phyloP scores from a whole-genome alignment of 2,113 vertebrate species.

The Tenebrosternarchus preto region DNA sequence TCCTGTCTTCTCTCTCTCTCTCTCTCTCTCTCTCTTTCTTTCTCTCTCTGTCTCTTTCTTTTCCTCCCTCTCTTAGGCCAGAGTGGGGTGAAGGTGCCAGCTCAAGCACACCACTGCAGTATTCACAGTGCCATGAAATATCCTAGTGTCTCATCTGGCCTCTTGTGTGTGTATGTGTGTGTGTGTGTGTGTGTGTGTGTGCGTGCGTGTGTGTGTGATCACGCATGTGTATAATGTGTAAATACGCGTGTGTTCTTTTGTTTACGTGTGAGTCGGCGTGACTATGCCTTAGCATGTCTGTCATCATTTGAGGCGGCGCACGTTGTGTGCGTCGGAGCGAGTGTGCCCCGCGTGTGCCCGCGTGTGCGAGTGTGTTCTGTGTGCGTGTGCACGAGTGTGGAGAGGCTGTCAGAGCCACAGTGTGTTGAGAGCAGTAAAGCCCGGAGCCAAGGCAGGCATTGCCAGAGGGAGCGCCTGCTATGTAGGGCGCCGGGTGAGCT shows the following conservation, averaged over 20 bases:
- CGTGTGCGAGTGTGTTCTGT: slow-evolving; percentile 58
- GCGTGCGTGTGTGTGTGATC: slow-evolving; percentile 1
- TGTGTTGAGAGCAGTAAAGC: slow-evolving; percentile 66
- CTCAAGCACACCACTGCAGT: slow-evolving; percentile 41
- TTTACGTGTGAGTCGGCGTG: slow-evolving; percentile 11
- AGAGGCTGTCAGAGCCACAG: slow-evolving; percentile 70
- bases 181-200: slow-evolving; percentile 17
- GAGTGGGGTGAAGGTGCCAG: slow-evolving; percentile 43
- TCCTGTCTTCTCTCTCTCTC: slow-evolving; percentile 19
- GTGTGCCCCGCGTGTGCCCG: slow-evolving; percentile 45
- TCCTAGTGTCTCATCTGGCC: slow-evolving; percentile 34
- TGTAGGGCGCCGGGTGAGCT: slow-evolving; percentile 78
- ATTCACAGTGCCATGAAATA: slow-evolving; percentile 51
- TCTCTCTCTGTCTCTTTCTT: slow-evolving; percentile 32
- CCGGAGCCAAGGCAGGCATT: slow-evolving; percentile 73
- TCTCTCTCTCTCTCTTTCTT: slow-evolving; percentile 41
- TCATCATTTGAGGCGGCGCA: slow-evolving; percentile 20
- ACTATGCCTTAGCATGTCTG: neutral
- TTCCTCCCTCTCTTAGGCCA: slow-evolving; percentile 45
- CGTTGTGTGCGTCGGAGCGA: slow-evolving; percentile 54
- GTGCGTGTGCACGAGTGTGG: slow-evolving; percentile 48
- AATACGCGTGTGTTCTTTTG: neutral
- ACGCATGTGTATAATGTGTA: slow-evolving; percentile 47
- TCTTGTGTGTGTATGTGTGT: slow-evolving; percentile 22
- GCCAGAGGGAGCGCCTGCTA: slow-evolving; percentile 79